A percentile compares a stretch with the other conserved stretches of the same genome.
These are phyloP conservation scores for Mesembrinibis cayennensis DNA, from an alignment of 2,113 vertebrate genomes.

Conservation along the genomic window DNA sequence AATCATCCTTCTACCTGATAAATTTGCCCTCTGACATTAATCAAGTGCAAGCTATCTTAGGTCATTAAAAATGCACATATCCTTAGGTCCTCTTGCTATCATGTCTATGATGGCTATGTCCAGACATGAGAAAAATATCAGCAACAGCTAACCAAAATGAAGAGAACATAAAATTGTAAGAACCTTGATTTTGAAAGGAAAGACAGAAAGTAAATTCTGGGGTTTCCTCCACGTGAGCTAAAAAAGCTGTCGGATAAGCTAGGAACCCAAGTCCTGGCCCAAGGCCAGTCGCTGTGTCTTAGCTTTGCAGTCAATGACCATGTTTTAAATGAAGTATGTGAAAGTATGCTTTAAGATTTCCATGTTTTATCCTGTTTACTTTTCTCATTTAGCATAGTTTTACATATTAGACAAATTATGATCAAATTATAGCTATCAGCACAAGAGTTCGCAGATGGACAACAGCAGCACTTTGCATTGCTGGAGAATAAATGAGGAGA, in stretches of 20 bases:
- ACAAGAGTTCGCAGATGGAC: neutral
- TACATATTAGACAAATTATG: neutral
- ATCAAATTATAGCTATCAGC: neutral
- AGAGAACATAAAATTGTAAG: neutral
- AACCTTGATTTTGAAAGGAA: neutral
- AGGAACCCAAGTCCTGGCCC: neutral
- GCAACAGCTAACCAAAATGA: neutral
- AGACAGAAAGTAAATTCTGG: neutral
- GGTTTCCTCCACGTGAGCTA: neutral
- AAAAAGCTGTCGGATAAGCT: neutral
- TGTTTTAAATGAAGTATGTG: fast-evolving
- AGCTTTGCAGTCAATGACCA: neutral
- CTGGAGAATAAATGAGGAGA: neutral
- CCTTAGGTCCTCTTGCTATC: neutral
- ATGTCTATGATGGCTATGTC: neutral
- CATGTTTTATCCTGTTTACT: neutral
- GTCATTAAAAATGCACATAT: neutral
- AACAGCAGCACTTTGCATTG: neutral
- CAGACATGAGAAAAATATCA: neutral
- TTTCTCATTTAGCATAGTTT: neutral
- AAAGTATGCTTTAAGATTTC: neutral
- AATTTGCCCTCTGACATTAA: neutral
- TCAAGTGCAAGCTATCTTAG: neutral
- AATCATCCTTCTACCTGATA: neutral
- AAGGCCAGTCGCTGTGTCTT: neutral